Conservation (phyloP, 2,888 invertebrate species). For the Liodrosophila aerea region DNA sequence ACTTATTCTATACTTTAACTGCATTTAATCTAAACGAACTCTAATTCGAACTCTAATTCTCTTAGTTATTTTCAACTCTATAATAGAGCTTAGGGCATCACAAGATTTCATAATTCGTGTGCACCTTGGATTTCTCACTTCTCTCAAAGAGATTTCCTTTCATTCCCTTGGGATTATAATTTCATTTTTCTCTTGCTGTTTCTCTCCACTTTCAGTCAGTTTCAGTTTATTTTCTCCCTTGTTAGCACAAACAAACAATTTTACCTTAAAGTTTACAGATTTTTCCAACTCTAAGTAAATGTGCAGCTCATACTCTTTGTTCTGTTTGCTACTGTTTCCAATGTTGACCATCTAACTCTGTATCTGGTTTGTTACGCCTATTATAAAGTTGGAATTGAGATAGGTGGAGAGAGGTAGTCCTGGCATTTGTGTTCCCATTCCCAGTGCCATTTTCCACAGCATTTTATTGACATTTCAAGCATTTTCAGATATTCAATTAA, state of each 20-base stretch:
- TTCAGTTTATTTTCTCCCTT: slow-evolving; percentile 33
- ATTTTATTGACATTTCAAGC: slow-evolving; percentile 20
- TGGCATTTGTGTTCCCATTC: slow-evolving; percentile 4
- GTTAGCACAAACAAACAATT: slow-evolving; percentile 8
- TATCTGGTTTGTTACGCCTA: slow-evolving; percentile 8
- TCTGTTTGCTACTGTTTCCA: background rate
- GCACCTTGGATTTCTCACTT: slow-evolving; percentile 12
- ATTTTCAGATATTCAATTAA: slow-evolving; percentile 43
- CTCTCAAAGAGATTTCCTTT: slow-evolving; percentile 15
- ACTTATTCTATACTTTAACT: too few relatives aligned
- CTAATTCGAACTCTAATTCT: too few relatives aligned
- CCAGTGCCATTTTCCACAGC: too few relatives aligned
- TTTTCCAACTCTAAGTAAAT: background rate
- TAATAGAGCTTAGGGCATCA: slow-evolving; percentile 21
- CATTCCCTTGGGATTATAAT: slow-evolving; percentile 15
- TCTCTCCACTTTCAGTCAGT: slow-evolving; percentile 27
- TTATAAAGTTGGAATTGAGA: slow-evolving; percentile 4
- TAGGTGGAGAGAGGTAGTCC: background rate
- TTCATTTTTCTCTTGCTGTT: slow-evolving; percentile 4
- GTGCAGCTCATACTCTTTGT: background rate
- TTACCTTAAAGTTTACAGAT: background rate
- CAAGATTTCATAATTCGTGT: slow-evolving; percentile 11
- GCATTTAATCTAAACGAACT: too few relatives aligned
- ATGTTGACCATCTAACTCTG: background rate
- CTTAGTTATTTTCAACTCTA: too few relatives aligned